Conservation (phyloP, 2,888 invertebrate genomes). For the Thera obeliscata region DNA sequence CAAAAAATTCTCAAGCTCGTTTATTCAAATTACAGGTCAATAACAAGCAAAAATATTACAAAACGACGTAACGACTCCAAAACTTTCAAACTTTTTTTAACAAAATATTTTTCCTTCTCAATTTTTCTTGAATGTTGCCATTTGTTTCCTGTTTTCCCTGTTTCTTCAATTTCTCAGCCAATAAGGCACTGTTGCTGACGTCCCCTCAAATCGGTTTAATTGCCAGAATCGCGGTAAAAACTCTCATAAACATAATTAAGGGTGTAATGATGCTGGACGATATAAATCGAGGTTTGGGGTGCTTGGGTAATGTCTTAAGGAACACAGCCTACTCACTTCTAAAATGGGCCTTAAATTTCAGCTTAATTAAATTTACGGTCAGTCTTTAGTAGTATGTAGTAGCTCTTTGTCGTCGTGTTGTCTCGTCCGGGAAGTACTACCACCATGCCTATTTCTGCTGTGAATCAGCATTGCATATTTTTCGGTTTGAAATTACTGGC, state of each 20-base stretch:
- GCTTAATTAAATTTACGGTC: neutral
- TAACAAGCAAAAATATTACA: too few species aligned
- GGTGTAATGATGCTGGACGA: conserved; percentile 64
- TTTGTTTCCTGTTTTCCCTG: conserved; percentile 14
- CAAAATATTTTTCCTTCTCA: neutral
- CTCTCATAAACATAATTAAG: conserved; percentile 68
- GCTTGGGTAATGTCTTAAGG: conserved; percentile 23
- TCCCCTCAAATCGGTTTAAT: conserved; percentile 51
- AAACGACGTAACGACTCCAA: neutral
- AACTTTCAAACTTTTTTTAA: neutral
- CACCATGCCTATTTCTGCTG: too few species aligned
- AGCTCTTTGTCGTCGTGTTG: too few species aligned
- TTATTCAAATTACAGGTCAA: too few species aligned
- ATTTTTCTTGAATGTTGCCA: conserved; percentile 2
- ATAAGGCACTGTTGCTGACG: conserved; percentile 39
- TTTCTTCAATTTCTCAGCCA: conserved; percentile 32
- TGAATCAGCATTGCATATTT: too few species aligned
- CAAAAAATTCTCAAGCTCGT: too few species aligned
- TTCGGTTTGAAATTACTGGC: too few species aligned
- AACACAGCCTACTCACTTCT: conserved; percentile 38
- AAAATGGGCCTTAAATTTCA: conserved; percentile 25
- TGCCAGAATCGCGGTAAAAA: conserved; percentile 55
- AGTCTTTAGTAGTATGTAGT: too few species aligned
- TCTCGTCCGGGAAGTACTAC: too few species aligned
- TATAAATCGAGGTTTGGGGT: conserved; percentile 63